Conservation (phyloP, 2,797 vertebrate species). For the Chiloscyllium punctatum region DNA sequence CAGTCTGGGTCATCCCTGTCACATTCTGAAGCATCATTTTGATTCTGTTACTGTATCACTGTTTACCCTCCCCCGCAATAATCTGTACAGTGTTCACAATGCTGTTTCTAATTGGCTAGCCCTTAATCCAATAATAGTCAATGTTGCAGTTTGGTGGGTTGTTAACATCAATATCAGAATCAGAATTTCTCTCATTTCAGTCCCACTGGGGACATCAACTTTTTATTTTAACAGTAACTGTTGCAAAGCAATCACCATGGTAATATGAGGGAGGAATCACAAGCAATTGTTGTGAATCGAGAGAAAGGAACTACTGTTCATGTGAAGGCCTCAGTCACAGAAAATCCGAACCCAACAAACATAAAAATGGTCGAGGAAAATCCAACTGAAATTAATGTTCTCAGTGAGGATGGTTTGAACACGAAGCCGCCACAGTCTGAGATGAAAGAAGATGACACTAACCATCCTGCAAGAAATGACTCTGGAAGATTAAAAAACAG, state of each 20-base stretch:
- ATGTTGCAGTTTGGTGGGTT: slow-evolving; percentile 16
- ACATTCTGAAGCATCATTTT: slow-evolving; percentile 12
- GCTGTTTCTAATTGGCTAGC: slow-evolving; percentile 10
- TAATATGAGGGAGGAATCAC: slow-evolving; percentile 23
- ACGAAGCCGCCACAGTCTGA: neutral
- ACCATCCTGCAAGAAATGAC: neutral
- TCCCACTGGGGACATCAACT: slow-evolving; percentile 23
- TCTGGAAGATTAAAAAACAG: neutral
- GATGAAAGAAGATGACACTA: neutral
- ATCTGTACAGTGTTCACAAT: slow-evolving; percentile 21
- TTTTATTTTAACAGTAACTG: slow-evolving; percentile 14
- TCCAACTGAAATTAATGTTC: neutral
- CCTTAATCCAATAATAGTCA: slow-evolving; percentile 15
- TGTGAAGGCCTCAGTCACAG: slow-evolving; percentile 8
- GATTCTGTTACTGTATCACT: slow-evolving; percentile 1
- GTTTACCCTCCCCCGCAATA: slow-evolving; percentile 22
- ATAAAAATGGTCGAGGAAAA: slow-evolving; percentile 2
- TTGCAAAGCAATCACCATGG: slow-evolving; percentile 24
- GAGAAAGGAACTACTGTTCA: slow-evolving; percentile 28
- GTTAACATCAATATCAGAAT: slow-evolving; percentile 24
- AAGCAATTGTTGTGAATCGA: slow-evolving; percentile 21
- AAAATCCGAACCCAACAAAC: neutral
- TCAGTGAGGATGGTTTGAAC: neutral
- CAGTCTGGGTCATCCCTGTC: neutral
- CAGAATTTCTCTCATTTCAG: slow-evolving; percentile 1